Evolutionary conservation across 2,113 vertebrate genomes (phyloP).

Genomic region (Fukomys damarensis): DNA sequence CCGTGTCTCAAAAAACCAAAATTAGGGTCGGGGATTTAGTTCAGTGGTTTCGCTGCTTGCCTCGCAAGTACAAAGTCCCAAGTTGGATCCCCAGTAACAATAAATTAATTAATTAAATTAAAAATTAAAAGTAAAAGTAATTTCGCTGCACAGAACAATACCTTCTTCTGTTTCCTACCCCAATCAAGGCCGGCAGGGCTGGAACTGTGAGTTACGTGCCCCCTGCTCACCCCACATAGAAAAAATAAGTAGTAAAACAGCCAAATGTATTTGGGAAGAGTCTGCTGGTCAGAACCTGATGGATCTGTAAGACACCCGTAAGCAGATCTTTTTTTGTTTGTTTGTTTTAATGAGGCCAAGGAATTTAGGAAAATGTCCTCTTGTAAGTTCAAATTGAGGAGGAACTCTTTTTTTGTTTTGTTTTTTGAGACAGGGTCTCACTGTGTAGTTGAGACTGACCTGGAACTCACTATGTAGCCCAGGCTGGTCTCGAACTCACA

Average conservation of each 20-base stretch:
- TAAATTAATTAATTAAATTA: neutral
- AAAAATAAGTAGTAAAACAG: neutral
- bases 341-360: neutral
- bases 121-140: neutral
- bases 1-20: too few relatives aligned
- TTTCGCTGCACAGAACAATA: neutral
- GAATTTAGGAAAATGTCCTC: neutral
- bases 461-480: too few relatives aligned
- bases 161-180: neutral
- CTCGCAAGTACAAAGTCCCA: too few relatives aligned
- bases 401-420: too few relatives aligned
- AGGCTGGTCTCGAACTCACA: too few relatives aligned
- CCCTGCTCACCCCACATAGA: too few relatives aligned
- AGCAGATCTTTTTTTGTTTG: neutral
- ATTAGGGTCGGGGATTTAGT: too few relatives aligned
- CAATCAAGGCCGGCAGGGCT: neutral
- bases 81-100: too few relatives aligned
- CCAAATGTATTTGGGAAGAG: neutral
- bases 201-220: fast-evolving
- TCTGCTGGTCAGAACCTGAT: neutral
- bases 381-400: neutral
- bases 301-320: neutral
- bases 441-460: too few relatives aligned
- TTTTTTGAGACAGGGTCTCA: too few relatives aligned
- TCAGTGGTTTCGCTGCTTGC: too few relatives aligned